Base-by-base conservation (phyloP, 2,888 invertebrate species). In the Agonopterix subpropinquella region DNA sequence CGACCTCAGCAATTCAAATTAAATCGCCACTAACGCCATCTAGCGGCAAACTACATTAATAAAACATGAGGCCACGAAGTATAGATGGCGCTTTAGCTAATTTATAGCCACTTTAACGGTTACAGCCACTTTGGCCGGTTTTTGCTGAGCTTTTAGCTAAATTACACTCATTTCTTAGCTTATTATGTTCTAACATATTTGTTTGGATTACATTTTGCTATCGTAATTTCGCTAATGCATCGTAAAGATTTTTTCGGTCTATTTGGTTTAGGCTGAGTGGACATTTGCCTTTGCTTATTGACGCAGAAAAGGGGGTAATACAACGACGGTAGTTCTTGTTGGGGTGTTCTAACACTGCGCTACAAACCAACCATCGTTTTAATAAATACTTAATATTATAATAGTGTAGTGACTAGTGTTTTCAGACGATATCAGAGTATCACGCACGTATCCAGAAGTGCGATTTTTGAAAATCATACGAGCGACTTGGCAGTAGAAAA, bases 21-120 rank as follows among this genome's bases (percentile, higher is more conserved):
- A 82, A 80, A 79, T 78, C 77, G 74, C 77, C 56, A 74, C 79
- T 80, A 82, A 65, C 79, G 85, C 82, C 84, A 83, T 80, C 84
- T 85, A 76, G 69, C 61, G 66, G 59, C 65, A 59, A 53, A 59
- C 49, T 64, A 74, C 75, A 83, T 86, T 83, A 77, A 84, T 83
- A 77, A 57, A 70, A 78, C 81, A 84, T 81, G 77, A 72, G 58
- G 53, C 54, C 48, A 49, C 64, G 61, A 65, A 56, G 42, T 13
- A 42, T 50, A 53, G 56, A 56, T 56, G 56, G 56, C 56, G 54
- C 47, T 67, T 48, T 39, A 28, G 45, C 45, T 51, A 56, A 56
- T 56, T 56, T 56, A 56, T 50, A 45, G 49, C 54, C 54, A 53
- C 55, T 53, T 53, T 52, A 52, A 45, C 52, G 71, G 71, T 78